Percentiles rank a stretch among this genome's conserved stretches.
These are phyloP conservation scores for Aphrophora alni DNA, from an alignment of 2,888 invertebrate genomes.

Conservation along the genomic window DNA sequence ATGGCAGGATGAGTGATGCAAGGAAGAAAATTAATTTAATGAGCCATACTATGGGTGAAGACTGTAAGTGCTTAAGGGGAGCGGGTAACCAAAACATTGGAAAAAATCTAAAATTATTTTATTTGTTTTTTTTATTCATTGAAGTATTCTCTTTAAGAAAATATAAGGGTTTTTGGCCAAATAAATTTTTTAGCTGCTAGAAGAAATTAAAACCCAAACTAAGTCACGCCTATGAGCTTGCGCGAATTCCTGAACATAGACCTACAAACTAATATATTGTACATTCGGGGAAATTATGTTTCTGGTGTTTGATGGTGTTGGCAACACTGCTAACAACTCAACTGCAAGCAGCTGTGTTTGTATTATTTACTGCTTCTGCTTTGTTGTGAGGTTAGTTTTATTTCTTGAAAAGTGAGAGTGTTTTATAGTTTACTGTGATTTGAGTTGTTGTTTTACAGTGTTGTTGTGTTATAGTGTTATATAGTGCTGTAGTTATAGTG, in stretches of 20 bases:
- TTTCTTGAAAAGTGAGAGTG: too few relatives aligned
- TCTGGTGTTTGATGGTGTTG: neutral
- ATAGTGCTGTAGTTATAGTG: too few relatives aligned
- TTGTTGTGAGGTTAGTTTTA: too few relatives aligned
- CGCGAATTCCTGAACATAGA: neutral
- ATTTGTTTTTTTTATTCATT: neutral
- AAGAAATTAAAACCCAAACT: neutral
- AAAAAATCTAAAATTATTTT: neutral
- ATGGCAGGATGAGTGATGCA: slow-evolving; percentile 8
- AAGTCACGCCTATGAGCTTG: neutral
- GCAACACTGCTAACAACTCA: neutral
- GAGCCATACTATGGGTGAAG: slow-evolving; percentile 9
- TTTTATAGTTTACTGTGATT: too few relatives aligned
- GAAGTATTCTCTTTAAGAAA: neutral
- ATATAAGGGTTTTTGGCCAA: neutral
- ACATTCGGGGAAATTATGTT: neutral
- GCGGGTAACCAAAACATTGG: neutral
- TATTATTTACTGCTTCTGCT: too few relatives aligned
- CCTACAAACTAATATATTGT: neutral
- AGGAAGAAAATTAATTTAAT: slow-evolving; percentile 6
- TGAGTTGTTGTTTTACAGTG: too few relatives aligned
- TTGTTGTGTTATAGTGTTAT: too few relatives aligned
- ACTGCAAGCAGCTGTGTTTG: neutral
- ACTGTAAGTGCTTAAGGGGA: neutral
- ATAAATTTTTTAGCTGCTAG: neutral